phyloP scores from a whole-genome alignment of 2,888 invertebrate genomes.

The Himalopsyche japonica region DNA sequence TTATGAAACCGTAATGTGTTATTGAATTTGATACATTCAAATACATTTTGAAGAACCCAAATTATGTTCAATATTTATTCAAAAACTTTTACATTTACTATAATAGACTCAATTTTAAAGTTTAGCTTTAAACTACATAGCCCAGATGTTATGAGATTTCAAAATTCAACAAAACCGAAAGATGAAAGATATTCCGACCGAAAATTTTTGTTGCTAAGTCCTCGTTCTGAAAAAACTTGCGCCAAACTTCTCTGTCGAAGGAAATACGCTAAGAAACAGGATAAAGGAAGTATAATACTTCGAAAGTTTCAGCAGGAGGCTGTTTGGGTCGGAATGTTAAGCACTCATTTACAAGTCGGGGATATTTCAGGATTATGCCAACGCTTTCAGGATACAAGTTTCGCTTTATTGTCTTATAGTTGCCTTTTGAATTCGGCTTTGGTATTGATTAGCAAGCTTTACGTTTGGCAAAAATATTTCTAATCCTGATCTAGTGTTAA shows the following conservation, averaged over 20 bases:
- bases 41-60: no score
- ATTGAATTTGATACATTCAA: no score
- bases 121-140: neutral
- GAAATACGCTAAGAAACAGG: neutral
- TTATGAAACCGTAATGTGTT: no score
- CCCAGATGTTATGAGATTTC: neutral
- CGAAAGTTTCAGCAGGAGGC: constrained; percentile 14
- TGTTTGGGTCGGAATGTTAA: constrained; percentile 28
- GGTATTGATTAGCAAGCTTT: neutral
- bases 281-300: constrained; percentile 17
- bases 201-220: neutral
- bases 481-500: no score
- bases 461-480: neutral
- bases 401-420: neutral
- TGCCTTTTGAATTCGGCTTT: neutral
- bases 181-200: neutral
- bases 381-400: constrained; percentile 9
- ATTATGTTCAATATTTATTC: neutral
- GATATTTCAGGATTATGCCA: constrained; percentile 23
- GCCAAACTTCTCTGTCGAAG: neutral
- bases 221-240: neutral
- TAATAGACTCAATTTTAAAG: neutral
- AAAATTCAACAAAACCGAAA: neutral
- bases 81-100: neutral
- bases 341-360: constrained; percentile 27